These are phyloP conservation scores for Neolamprologus variostigma DNA, from an alignment of 2,113 vertebrate species.

Conservation along the genomic window DNA sequence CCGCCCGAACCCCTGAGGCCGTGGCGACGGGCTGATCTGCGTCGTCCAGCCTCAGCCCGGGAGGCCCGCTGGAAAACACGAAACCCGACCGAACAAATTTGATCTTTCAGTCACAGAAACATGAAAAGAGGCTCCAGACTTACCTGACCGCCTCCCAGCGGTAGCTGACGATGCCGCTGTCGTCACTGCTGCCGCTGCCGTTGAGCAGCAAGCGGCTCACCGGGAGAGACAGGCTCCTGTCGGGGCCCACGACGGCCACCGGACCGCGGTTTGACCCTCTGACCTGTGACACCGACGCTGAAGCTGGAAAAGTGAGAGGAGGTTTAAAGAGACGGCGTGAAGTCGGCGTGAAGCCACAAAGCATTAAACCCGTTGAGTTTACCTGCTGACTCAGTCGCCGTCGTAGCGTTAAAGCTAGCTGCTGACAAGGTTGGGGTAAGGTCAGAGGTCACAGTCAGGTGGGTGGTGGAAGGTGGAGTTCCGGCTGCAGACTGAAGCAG, in stretches of 20 bases:
- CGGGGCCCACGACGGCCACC: constrained; percentile 75
- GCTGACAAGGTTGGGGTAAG: neutral
- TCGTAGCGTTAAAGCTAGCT: neutral
- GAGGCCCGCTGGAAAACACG: constrained; percentile 72
- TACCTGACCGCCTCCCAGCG: constrained; percentile 35
- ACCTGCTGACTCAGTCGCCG: neutral
- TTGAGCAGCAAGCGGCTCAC: constrained; percentile 71
- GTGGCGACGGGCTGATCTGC: constrained; percentile 70
- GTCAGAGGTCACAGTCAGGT: constrained; percentile 35
- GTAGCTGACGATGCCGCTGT: constrained; percentile 77
- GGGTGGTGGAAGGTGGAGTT: constrained; percentile 13
- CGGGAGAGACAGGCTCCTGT: constrained; percentile 76
- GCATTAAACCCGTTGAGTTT: neutral
- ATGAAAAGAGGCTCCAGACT: neutral
- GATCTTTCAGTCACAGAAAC: neutral
- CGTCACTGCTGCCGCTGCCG: constrained; percentile 79
- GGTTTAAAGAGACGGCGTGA: neutral
- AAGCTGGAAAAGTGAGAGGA: neutral
- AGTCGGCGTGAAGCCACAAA: neutral
- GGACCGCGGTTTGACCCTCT: constrained; percentile 69
- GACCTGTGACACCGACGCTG: constrained; percentile 40
- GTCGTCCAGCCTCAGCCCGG: constrained; percentile 68
- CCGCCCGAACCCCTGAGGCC: constrained; percentile 71
- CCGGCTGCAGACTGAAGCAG: neutral
- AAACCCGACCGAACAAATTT: neutral